Conservation (phyloP, 2,797 vertebrate species). For the Decapterus maruadsi region DNA sequence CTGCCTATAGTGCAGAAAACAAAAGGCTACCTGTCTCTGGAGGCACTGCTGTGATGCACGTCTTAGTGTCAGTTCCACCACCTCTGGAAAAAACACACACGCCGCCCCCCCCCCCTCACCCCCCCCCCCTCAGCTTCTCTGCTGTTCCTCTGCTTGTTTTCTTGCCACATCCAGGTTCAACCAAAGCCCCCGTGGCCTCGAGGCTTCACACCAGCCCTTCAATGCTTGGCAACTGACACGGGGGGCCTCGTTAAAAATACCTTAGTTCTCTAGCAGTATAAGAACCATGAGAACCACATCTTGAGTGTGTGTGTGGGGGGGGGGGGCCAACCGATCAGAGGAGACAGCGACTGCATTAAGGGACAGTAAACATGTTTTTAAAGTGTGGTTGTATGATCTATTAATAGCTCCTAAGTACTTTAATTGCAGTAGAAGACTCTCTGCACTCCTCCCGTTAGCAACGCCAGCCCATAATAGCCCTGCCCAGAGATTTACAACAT, state of each 20-base stretch:
- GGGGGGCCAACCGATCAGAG: slow-evolving; percentile 40
- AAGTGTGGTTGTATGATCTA: no score
- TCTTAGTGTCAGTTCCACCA: slow-evolving; percentile 80
- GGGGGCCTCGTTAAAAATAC: slow-evolving; percentile 65
- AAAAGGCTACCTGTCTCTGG: slow-evolving; percentile 80
- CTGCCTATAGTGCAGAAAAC: slow-evolving; percentile 64
- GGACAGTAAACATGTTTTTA: no score
- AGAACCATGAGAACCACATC: slow-evolving; percentile 60
- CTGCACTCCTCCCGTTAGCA: no score
- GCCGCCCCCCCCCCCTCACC: no score
- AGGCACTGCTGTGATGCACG: slow-evolving; percentile 74
- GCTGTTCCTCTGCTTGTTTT: slow-evolving; percentile 67
- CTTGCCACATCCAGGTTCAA: slow-evolving; percentile 70
- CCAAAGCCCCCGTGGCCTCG: slow-evolving; percentile 71
- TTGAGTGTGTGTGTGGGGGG: no score
- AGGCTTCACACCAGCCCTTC: slow-evolving; percentile 79
- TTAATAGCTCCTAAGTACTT: no score
- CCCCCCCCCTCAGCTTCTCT: slow-evolving; percentile 42
- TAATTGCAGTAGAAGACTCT: no score
- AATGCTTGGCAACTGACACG: slow-evolving; percentile 67
- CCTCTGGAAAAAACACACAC: slow-evolving; percentile 54
- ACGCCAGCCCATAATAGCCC: no score
- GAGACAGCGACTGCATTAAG: slow-evolving; percentile 29
- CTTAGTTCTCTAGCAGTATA: slow-evolving; percentile 46
- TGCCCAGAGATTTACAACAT: no score